A percentile compares a stretch with the other conserved stretches of the same genome.
Evolutionary conservation across 2,797 vertebrate genomes (phyloP).

Genomic region (Dendrocincla tyrannina): DNA sequence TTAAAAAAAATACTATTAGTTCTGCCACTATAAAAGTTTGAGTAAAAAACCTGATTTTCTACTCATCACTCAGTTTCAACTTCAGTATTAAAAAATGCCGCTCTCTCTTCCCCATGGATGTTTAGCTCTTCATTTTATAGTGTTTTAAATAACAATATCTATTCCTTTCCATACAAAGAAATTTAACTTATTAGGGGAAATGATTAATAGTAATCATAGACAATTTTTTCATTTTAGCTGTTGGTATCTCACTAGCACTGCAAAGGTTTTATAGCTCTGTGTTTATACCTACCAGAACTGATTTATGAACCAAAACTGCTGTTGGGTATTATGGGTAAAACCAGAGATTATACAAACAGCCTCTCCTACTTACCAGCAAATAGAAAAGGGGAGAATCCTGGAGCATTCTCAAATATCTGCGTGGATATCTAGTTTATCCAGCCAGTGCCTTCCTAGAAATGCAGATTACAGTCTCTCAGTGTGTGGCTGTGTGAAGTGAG

Average conservation of each 20-base stretch:
- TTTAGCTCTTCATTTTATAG: not conserved
- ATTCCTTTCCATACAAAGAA: not conserved
- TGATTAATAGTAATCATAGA: not conserved
- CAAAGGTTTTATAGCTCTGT: not conserved
- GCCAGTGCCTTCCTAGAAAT: not conserved
- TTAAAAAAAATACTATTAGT: not conserved
- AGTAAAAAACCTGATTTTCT: not conserved
- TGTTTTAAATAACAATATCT: not conserved
- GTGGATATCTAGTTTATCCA: not conserved
- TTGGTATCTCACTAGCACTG: not conserved
- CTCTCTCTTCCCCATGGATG: not conserved
- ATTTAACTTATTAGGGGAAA: not conserved
- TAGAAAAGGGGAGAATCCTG: not conserved
- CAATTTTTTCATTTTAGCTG: not conserved
- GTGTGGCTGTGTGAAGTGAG: not conserved
- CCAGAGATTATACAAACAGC: not conserved
- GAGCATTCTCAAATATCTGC: not conserved
- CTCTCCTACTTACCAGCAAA: not conserved
- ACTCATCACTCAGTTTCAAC: not conserved
- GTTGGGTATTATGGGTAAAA: not conserved
- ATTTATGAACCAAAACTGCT: not conserved
- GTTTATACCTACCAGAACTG: not conserved
- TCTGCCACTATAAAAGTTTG: not conserved
- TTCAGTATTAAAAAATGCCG: not conserved
- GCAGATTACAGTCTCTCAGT: not conserved